A percentile compares a stretch with the other conserved stretches of the same genome.
Conservation (phyloP, 2,888 invertebrate genomes). For the Gastrophysa polygoni region DNA sequence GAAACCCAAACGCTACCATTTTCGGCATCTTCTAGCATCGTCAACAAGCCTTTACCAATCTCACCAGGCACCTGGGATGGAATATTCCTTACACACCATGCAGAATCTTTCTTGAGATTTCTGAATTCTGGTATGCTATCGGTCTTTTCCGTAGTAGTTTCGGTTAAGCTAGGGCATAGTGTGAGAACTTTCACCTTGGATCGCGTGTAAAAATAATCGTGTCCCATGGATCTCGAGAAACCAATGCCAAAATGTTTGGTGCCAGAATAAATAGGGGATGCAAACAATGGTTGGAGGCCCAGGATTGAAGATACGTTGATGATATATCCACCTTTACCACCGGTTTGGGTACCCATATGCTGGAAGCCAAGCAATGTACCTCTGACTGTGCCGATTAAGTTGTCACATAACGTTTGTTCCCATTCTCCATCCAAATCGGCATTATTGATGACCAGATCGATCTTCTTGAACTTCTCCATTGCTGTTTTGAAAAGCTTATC, state of each 20-base stretch:
- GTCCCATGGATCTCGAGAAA: constrained; percentile 58
- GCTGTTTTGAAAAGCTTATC: constrained; percentile 43
- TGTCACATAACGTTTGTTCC: constrained; percentile 53
- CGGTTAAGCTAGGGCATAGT: constrained; percentile 7
- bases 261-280: constrained; percentile 64
- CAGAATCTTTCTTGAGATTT: background rate
- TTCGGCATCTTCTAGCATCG: constrained; percentile 53
- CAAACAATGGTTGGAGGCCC: constrained; percentile 61
- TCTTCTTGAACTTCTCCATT: constrained; percentile 45
- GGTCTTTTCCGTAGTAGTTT: background rate
- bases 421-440: constrained; percentile 56
- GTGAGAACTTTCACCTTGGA: constrained; percentile 13
- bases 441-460: constrained; percentile 60
- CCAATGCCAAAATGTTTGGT: constrained; percentile 63
- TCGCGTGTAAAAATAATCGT: constrained; percentile 5
- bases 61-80: constrained; percentile 3
- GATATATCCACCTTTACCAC: constrained; percentile 66
- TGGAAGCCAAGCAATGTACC: constrained; percentile 48
- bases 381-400: constrained; percentile 46
- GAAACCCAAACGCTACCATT: constrained; percentile 63
- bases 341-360: constrained; percentile 63
- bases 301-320: constrained; percentile 64
- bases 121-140: background rate
- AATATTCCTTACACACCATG: background rate
- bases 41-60: constrained; percentile 47